Conservation (phyloP, 2,797 vertebrate species). For the Poecile montanus region DNA sequence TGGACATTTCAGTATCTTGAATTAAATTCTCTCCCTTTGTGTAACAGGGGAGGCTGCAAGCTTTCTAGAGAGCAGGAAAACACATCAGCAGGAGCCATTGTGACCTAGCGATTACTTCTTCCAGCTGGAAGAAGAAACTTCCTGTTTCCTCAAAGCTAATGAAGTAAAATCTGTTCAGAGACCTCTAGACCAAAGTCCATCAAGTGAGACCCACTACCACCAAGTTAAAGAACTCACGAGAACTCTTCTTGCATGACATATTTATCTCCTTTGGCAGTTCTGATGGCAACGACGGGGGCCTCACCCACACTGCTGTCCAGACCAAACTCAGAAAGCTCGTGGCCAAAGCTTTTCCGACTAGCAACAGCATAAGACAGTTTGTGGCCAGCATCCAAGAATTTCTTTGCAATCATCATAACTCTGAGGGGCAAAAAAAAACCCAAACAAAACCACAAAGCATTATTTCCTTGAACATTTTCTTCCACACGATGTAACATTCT, state of each 20-base stretch:
- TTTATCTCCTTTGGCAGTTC: slow-evolving; percentile 92
- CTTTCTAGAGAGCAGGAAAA: background rate
- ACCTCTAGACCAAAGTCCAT: background rate
- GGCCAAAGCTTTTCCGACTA: slow-evolving; percentile 85
- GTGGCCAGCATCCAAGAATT: slow-evolving; percentile 91
- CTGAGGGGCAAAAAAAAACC: slow-evolving; percentile 67
- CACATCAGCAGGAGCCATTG: background rate
- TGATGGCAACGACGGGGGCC: slow-evolving; percentile 88
- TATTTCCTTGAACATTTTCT: background rate
- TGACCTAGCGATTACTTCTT: background rate
- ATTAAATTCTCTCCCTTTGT: background rate
- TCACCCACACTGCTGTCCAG: slow-evolving; percentile 85
- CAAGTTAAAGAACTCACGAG: slow-evolving; percentile 82
- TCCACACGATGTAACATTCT: rapidly evolving
- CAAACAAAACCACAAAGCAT: background rate
- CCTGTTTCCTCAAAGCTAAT: background rate
- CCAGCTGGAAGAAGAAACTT: background rate
- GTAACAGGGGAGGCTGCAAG: background rate
- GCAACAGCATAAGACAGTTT: slow-evolving; percentile 91
- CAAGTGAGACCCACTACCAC: background rate
- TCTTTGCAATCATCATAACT: slow-evolving; percentile 96
- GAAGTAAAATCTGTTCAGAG: background rate
- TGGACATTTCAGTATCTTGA: background rate
- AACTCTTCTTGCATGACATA: slow-evolving; percentile 95
- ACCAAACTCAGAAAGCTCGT: slow-evolving; percentile 90